Base-by-base conservation (phyloP, 1,140 invertebrate genomes). In the Anoplolepis gracilipes region DNA sequence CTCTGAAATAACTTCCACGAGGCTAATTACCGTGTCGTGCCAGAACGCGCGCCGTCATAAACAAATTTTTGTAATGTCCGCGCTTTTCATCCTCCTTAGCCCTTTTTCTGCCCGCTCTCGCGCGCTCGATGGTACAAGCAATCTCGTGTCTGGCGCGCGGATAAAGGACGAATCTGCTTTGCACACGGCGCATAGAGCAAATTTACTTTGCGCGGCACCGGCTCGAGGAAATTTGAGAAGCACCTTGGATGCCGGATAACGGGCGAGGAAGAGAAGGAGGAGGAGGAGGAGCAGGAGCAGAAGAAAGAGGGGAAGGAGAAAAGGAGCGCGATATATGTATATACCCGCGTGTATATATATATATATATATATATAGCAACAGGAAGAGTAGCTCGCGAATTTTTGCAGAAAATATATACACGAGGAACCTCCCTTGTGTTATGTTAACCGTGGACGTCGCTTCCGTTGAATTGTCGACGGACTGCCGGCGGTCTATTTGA, bases 121-220 rank as follows among this genome's bases (percentile, higher is more conserved):
- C 25, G 42, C 64, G 33, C 53, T 82, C 78, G 78, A 72, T 82
- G 53, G 57, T 55, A 46, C 78, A 59, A 36, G 78, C 78, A 82
- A 82, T 82, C 78, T 82, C 67, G 67, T 28, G 78, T 82, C 78
- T 82, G 65, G 67, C 67, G 78, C 78, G 78, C 67, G 78, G 78
- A 82, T 82, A 82, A 82, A 82, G 53, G 67, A 73, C 78, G 78
- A 82, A 82, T 82, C 78, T 82, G 67, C 78, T 82, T 82, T 72
- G 67, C 78, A 73, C 78, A 82, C 53, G 55, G 53, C 67, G 67
- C 78, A 82, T 82, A 82, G 67, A 82, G 53, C 67, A 82, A 82
- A 82, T 82, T 82, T 82, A 82, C 78, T 82, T 82, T 72, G 78
- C 65, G 67, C 78, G 78, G 25, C 53, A 81, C 67, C 53, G 25